Base-by-base conservation (phyloP, 2,888 invertebrate genomes). In the Synergus gifuensis region DNA sequence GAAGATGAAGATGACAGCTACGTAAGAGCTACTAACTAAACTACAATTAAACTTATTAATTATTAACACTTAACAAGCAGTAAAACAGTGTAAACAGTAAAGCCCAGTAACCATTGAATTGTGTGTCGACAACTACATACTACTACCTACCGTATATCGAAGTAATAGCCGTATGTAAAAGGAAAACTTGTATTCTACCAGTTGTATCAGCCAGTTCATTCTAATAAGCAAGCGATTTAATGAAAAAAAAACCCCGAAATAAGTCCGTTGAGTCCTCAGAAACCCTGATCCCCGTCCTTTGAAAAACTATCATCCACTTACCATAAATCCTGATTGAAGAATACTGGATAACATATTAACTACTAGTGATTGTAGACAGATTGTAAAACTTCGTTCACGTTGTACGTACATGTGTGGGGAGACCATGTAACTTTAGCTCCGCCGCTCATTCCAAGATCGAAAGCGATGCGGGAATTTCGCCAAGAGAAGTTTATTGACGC, bases 121-220 rank as follows among this genome's bases (percentile, higher is more conserved):
- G 92, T 92, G 92, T 92, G 92, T 92, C 92, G 92, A 92, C 92
- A 92, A 92, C 92, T 92, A 92, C 92, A 92, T 92, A 92, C 92
- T 92, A 92, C 89, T 91, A 92, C 92, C 92, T 91, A 92, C 91
- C 91, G 90, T 92, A 92, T 92, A 92, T 92, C 89, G 91, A 92
- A 92, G 89, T 92, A 92, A 92, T 92, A 92, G 92, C 91, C 92
- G 91, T 92, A 92, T 92, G 91, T 92, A 91, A 91, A 92, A 91
- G 88, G 88, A 90, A 91, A 90, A 91, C 91, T 92, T 92, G 90
- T 92, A 92, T 91, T 92, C 91, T 91, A 92, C 88, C 92, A 92
- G 91, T 91, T 91, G 91, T 92, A 92, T 91, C 91, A 91, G 88
- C 89, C 91, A 90, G 89, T 90, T 91, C 91, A 91, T 91, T 92